Evolutionary conservation across 2,888 invertebrate genomes (phyloP).

Genomic region (Watsonalla binaria): DNA sequence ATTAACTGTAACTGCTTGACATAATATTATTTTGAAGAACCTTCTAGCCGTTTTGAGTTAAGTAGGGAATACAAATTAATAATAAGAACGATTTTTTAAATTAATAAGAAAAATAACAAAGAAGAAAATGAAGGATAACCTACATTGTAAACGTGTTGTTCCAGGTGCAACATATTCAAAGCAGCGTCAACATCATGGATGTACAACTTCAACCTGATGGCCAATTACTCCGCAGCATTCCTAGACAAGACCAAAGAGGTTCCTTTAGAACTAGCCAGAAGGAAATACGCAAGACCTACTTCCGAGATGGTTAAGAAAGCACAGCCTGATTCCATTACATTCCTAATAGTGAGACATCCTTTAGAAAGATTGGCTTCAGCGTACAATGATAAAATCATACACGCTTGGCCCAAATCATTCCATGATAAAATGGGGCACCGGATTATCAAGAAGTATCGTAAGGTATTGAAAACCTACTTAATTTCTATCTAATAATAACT

Average conservation of each 20-base stretch:
- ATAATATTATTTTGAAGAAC: too few relatives aligned
- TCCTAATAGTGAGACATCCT: slow-evolving; percentile 90
- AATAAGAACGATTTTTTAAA: too few relatives aligned
- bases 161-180: slow-evolving; percentile 88
- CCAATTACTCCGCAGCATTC: slow-evolving; percentile 88
- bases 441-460: slow-evolving; percentile 87
- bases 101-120: too few relatives aligned
- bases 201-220: slow-evolving; percentile 93
- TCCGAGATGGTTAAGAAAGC: slow-evolving; percentile 85
- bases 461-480: slow-evolving; percentile 52
- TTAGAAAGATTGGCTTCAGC: slow-evolving; percentile 88
- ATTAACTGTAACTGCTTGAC: too few relatives aligned
- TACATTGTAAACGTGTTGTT: too few relatives aligned
- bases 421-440: slow-evolving; percentile 88
- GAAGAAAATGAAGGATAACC: too few relatives aligned
- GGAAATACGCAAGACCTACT: slow-evolving; percentile 87
- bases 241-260: slow-evolving; percentile 88
- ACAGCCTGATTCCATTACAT: slow-evolving; percentile 87
- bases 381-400: slow-evolving; percentile 91
- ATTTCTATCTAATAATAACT: background rate
- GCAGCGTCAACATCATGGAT: slow-evolving; percentile 95
- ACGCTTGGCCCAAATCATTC: slow-evolving; percentile 88
- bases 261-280: slow-evolving; percentile 86
- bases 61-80: too few relatives aligned
- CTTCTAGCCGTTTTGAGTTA: too few relatives aligned